These are phyloP conservation scores for Trissonchulus sp. DNA, from an alignment of 2,888 invertebrate species.

Conservation along the genomic window DNA sequence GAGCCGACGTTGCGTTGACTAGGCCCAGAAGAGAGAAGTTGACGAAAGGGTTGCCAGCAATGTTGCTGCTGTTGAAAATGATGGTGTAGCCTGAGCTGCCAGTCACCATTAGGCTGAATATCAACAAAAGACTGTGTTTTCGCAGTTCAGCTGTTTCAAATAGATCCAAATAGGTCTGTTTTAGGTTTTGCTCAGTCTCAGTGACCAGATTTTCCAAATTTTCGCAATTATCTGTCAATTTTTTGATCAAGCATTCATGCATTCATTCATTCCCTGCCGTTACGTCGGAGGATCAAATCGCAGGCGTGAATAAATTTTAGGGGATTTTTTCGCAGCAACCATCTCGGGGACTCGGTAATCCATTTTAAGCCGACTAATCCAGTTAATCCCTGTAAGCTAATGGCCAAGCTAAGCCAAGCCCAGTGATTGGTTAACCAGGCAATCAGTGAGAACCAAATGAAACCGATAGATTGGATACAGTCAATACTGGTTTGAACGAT, in stretches of 20 bases:
- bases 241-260: background rate
- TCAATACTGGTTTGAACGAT: slow-evolving; percentile 8
- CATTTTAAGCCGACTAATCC: background rate
- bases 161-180: slow-evolving; percentile 15
- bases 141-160: background rate
- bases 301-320: background rate
- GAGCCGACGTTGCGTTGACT: slow-evolving; percentile 9
- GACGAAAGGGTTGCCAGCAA: slow-evolving; percentile 20
- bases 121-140: background rate
- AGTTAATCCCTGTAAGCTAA: background rate
- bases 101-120: slow-evolving; percentile 20
- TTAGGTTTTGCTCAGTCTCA: background rate
- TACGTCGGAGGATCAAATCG: background rate
- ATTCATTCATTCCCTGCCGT: background rate
- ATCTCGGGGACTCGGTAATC: slow-evolving; percentile 5
- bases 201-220: no score
- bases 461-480: slow-evolving; percentile 22
- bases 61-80: slow-evolving; percentile 27
- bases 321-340: background rate
- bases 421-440: slow-evolving; percentile 21
- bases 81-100: slow-evolving; percentile 23
- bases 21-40: slow-evolving; percentile 23
- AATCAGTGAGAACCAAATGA: slow-evolving; percentile 20
- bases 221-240: no score
- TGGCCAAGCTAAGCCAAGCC: background rate